Conservation (phyloP, 2,113 vertebrate genomes). For the Albula goreensis region DNA sequence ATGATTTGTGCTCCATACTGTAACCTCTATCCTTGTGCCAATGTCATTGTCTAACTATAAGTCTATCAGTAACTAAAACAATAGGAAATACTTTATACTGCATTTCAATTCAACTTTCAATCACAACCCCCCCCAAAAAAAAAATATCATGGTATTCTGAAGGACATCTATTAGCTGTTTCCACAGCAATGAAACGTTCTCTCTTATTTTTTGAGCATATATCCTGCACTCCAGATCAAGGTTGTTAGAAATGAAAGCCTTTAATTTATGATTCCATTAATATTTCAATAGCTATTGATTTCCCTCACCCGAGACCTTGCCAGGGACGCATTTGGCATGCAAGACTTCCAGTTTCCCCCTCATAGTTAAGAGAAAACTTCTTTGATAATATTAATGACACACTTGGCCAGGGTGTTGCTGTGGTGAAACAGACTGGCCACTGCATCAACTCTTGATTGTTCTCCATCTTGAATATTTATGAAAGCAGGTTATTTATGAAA, state of each 20-base stretch:
- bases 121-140: not conserved
- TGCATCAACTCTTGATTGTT: not conserved
- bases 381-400: conserved; percentile 1
- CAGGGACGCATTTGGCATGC: not conserved
- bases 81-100: not conserved
- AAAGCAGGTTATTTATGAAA: not conserved
- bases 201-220: not conserved
- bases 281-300: conserved; percentile 29
- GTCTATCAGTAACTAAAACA: too few species aligned
- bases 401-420: not conserved
- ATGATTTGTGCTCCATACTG: too few species aligned
- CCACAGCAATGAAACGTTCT: not conserved
- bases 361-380: not conserved
- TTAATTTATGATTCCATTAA: conserved; percentile 16
- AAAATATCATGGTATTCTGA: not conserved
- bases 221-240: not conserved
- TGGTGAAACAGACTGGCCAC: not conserved
- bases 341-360: not conserved
- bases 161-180: not conserved
- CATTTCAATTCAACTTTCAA: not conserved
- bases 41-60: too few species aligned
- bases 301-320: not conserved
- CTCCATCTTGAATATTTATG: not conserved
- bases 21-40: too few species aligned
- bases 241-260: conserved; percentile 19